A percentile compares a stretch with the other conserved stretches of the same genome.
Conservation (phyloP, 1,140 invertebrate species). For the Ceratina australensis region DNA sequence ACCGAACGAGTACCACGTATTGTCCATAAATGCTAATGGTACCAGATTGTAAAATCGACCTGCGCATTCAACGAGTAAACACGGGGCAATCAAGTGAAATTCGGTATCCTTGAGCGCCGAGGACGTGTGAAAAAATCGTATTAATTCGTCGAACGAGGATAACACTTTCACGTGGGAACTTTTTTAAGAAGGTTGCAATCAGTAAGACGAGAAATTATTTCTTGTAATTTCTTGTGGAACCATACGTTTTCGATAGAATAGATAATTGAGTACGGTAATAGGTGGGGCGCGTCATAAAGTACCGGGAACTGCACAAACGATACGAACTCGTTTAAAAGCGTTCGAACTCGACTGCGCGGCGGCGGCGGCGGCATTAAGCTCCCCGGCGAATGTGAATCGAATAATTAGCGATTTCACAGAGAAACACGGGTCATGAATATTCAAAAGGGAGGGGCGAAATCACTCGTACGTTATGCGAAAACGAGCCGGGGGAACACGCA, state of each 20-base stretch:
- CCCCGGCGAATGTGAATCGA: neutral
- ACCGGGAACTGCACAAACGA: neutral
- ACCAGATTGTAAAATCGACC: neutral
- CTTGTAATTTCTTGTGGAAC: neutral
- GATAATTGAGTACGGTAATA: neutral
- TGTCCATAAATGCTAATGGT: no score
- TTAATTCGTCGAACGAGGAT: no score
- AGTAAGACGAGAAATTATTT: no score
- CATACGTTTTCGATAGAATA: neutral
- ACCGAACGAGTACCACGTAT: neutral
- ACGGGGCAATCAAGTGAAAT: no score
- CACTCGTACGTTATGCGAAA: conserved; percentile 17
- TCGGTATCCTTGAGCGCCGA: no score
- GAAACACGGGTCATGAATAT: conserved; percentile 17
- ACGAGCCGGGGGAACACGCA: neutral
- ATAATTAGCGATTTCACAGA: conserved; percentile 15
- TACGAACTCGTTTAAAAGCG: neutral
- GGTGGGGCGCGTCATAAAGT: neutral
- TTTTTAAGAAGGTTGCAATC: no score
- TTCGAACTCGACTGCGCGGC: neutral
- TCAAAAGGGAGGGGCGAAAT: conserved; percentile 20
- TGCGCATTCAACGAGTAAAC: no score
- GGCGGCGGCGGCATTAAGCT: neutral
- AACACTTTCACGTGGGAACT: no score
- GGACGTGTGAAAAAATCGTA: no score